Conservation (phyloP, 2,113 vertebrate species). For the Scophthalmus maximus region DNA sequence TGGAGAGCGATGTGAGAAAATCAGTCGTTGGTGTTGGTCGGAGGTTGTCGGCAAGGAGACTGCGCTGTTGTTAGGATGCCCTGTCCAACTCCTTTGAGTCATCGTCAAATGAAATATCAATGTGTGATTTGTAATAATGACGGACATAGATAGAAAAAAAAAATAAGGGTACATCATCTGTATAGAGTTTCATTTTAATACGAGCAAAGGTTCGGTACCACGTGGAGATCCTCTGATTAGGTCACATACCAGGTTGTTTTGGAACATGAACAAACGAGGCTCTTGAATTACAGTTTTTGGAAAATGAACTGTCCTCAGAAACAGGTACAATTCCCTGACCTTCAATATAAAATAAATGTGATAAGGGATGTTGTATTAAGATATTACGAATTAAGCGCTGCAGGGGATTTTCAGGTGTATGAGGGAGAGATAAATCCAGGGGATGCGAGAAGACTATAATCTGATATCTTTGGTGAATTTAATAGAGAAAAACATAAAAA, state of each 20-base stretch:
- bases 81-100: background rate
- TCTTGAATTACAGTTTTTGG: slow-evolving; percentile 12
- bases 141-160: background rate
- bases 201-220: background rate
- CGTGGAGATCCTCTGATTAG: background rate
- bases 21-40: slow-evolving; percentile 21
- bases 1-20: slow-evolving; percentile 52
- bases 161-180: no score
- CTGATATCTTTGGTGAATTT: slow-evolving; percentile 42
- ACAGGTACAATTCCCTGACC: background rate
- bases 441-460: slow-evolving; percentile 2
- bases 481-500: slow-evolving; percentile 49
- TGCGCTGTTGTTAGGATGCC: slow-evolving; percentile 15
- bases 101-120: background rate
- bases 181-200: no score
- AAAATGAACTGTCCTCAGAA: slow-evolving; percentile 7
- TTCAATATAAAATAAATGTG: slow-evolving; percentile 11
- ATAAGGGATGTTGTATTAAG: slow-evolving; percentile 3
- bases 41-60: slow-evolving; percentile 26
- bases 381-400: background rate
- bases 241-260: slow-evolving; percentile 5
- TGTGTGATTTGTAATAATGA: background rate
- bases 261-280: background rate
- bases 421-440: background rate
- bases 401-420: background rate